A percentile compares a stretch with the other conserved stretches of the same genome.
phyloP scores from a whole-genome alignment of 2,797 vertebrate species.

The Emys orbicularis region DNA sequence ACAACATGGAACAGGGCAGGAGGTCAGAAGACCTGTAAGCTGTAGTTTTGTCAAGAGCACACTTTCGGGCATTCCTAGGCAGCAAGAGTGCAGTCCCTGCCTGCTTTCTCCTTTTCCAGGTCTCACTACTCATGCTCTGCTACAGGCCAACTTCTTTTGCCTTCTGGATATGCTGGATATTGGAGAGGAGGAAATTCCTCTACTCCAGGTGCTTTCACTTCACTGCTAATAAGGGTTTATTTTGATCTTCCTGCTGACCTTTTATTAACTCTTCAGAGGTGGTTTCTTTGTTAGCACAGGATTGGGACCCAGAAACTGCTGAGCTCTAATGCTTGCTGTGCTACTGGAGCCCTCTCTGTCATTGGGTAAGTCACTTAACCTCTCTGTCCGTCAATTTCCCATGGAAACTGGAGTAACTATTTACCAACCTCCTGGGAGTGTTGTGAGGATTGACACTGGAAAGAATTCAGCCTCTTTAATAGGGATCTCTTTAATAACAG shows the following conservation, averaged over 20 bases:
- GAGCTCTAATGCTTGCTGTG: conserved; percentile 11
- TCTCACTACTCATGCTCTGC: not conserved
- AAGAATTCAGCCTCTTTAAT: conserved; percentile 47
- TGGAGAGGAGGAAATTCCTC: not conserved
- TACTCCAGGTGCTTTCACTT: conserved; percentile 29
- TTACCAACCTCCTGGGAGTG: conserved; percentile 3
- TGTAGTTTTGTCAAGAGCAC: not conserved
- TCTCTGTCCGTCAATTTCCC: not conserved
- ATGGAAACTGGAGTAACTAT: not conserved
- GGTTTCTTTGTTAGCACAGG: not conserved
- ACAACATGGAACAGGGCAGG: not conserved
- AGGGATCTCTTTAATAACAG: conserved; percentile 39
- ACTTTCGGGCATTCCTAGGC: fast-evolving
- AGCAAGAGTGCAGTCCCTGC: not conserved
- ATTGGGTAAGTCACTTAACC: conserved; percentile 40
- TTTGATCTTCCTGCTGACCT: not conserved
- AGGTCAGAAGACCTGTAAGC: not conserved
- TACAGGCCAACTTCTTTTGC: not conserved
- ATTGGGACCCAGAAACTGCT: not conserved
- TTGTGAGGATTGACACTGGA: not conserved
- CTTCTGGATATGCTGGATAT: not conserved
- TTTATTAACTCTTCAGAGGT: not conserved
- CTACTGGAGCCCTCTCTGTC: conserved; percentile 23
- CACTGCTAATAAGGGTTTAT: not conserved
- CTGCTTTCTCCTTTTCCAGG: not conserved